phyloP scores from a whole-genome alignment of 2,113 vertebrate species.

The Bufo bufo region DNA sequence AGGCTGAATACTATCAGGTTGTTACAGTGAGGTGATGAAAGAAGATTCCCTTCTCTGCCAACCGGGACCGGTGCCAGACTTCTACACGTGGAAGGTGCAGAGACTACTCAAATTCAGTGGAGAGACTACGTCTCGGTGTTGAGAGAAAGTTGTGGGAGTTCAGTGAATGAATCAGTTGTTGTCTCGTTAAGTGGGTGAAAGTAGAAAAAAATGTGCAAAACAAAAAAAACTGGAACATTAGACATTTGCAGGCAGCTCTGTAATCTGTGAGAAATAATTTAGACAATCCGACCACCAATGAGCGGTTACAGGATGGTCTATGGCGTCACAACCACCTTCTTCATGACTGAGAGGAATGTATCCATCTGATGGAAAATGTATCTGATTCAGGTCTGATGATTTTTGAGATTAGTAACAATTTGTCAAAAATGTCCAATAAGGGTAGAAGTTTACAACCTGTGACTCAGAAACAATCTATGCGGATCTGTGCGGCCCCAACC shows the following conservation, averaged over 20 bases:
- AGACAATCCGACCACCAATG: neutral
- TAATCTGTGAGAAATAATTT: neutral
- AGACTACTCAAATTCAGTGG: neutral
- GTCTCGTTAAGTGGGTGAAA: neutral
- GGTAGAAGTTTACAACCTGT: too few species aligned
- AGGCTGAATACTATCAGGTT: slow-evolving; percentile 41
- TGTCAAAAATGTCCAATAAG: too few species aligned
- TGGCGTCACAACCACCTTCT: too few species aligned
- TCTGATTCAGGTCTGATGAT: too few species aligned
- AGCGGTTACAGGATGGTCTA: too few species aligned
- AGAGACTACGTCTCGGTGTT: neutral
- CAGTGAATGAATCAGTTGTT: neutral
- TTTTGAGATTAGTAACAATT: too few species aligned
- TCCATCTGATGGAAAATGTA: too few species aligned
- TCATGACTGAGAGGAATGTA: too few species aligned
- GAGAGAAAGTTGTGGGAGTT: neutral
- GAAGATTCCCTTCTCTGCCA: slow-evolving; percentile 18
- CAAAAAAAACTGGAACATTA: neutral
- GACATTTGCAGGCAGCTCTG: neutral
- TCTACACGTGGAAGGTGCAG: neutral
- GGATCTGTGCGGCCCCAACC: too few species aligned
- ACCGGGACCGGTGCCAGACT: neutral
- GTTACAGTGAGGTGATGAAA: slow-evolving; percentile 36
- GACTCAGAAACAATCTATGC: too few species aligned
- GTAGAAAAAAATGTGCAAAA: neutral